phyloP scores from a whole-genome alignment of 1,140 invertebrate genomes.

The Aricia agestis region DNA sequence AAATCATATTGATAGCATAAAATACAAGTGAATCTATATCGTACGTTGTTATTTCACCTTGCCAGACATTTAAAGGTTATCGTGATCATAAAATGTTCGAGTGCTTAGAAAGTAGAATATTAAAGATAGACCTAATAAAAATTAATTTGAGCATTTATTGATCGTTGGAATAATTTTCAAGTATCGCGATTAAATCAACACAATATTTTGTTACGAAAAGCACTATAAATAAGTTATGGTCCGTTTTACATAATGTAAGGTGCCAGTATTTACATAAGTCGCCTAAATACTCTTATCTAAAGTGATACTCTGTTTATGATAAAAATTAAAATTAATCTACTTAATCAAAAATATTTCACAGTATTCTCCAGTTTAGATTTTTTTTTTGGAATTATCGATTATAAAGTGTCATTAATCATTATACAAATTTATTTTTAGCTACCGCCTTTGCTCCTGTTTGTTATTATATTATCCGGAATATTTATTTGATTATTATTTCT shows the following conservation, averaged over 20 bases:
- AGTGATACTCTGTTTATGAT: background rate
- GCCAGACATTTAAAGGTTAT: constrained; percentile 10
- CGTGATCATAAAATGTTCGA: constrained; percentile 4
- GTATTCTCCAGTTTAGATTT: background rate
- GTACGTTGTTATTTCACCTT: background rate
- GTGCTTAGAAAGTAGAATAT: constrained; percentile 9
- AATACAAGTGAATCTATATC: background rate
- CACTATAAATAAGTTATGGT: background rate
- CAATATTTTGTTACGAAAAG: constrained; percentile 1
- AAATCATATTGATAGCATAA: background rate
- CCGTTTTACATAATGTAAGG: background rate
- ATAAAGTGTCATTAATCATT: background rate
- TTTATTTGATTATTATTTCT: too few relatives aligned
- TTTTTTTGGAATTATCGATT: background rate
- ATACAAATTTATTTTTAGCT: background rate
- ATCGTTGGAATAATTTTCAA: constrained; percentile 1
- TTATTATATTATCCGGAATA: too few relatives aligned
- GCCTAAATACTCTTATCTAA: background rate
- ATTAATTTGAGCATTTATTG: constrained; percentile 11
- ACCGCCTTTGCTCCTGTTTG: background rate
- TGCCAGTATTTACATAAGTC: constrained; percentile 8
- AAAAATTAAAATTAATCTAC: too few relatives aligned
- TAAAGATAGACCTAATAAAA: background rate
- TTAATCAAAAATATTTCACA: background rate
- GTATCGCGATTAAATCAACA: background rate